Base-by-base conservation (phyloP, 1,140 invertebrate species). In the Cydia fagiglandana region DNA sequence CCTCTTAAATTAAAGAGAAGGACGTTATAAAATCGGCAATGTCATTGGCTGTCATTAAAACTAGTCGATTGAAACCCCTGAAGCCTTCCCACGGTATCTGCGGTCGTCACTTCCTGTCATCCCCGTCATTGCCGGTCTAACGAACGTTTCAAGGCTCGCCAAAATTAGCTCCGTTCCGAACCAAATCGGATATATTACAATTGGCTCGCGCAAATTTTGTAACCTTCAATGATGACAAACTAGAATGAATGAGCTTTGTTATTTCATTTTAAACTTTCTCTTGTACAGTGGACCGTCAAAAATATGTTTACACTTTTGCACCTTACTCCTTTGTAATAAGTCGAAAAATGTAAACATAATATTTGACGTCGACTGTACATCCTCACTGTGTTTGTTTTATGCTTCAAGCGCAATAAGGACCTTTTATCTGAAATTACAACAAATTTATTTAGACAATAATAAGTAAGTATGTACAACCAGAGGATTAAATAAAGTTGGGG, bases 71-170 rank as follows among this genome's bases (percentile, higher is more conserved):
- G 2, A 61, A 61, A 2, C 56, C 17, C 20, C 20, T 38, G 64
- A 34, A 66, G 64, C 5, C 30, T 66, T 66, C 64, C 64, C 64
- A 66, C 64, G 64, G 64, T 66, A 38, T n/a, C 50, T n/a, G 64
- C 38, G 13, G 15, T 64, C 64, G 24, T 66, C 30, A 66, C 64
- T 66, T 66, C 64, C 64, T 66, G 64, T 38, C 64, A 38, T 66
- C 64, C 64, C 64, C 17, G 64, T 66, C 64, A 66, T 66, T 66
- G 61, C 61, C 28, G 64, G 28, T 66, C 30, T 66, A 7, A 66
- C 30, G 24, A 66, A 38, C 64, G 4, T 13, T 30, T 38, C 64
- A 66, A 66, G 64, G 64, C 30, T 38, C 64, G 64, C 64, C 28
- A 66, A 66, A 66, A 66, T 66, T 66, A 6, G 64, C 64, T 17